Conservation (phyloP, 1,140 invertebrate genomes). For the Liolophura sinensis region DNA sequence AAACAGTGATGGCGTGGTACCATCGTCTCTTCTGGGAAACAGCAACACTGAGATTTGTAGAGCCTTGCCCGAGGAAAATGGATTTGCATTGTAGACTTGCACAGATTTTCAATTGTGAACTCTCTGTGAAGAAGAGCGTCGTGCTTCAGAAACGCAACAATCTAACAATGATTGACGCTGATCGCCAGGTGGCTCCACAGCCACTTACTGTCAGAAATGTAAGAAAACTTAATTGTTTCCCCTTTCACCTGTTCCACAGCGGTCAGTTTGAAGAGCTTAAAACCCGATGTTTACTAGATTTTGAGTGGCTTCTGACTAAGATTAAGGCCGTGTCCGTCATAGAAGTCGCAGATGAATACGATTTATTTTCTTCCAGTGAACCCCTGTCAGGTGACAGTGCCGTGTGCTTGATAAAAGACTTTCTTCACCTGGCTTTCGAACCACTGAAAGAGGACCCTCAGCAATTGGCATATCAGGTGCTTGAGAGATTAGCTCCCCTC, state of each 20-base stretch:
- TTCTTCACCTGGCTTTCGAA: too few species aligned
- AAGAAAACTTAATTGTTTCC: not conserved
- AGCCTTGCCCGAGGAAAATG: not conserved
- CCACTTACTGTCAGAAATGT: not conserved
- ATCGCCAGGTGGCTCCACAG: not conserved
- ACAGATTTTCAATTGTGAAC: not conserved
- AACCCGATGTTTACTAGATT: not conserved
- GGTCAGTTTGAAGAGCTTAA: conserved; percentile 1
- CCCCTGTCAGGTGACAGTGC: too few species aligned
- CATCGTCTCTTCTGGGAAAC: conserved; percentile 7
- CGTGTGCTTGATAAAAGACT: too few species aligned
- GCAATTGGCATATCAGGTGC: too few species aligned
- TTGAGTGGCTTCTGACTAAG: not conserved
- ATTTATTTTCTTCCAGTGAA: too few species aligned
- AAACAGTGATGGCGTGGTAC: conserved; percentile 5
- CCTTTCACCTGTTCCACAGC: not conserved
- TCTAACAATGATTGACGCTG: not conserved
- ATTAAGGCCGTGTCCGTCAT: too few species aligned
- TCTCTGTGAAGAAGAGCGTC: not conserved
- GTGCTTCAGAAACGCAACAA: not conserved
- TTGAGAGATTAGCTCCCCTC: too few species aligned
- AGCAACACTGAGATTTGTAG: not conserved
- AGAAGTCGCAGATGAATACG: too few species aligned
- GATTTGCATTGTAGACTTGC: not conserved
- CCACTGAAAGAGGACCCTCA: too few species aligned